Evolutionary conservation across 2,797 vertebrate genomes (phyloP), one percentile per base, ranked within the genome.

Genomic region (Zenarchopterus dispar): DNA sequence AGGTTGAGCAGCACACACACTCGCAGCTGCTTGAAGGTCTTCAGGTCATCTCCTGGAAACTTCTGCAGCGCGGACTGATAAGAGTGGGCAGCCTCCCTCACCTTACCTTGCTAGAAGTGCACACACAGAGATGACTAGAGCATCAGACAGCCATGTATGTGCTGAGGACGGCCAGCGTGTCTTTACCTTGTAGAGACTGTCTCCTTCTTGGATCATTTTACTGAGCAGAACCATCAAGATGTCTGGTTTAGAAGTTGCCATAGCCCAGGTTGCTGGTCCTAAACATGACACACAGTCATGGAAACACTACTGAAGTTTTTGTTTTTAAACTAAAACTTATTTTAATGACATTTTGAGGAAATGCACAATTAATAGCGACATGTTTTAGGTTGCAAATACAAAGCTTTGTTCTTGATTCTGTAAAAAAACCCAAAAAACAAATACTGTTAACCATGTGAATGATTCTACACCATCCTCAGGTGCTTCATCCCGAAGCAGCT

Each of bases 251-350:
- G 97, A 99, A 75, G 97, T 99, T 54, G 97, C 97, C 97, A 99
- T 99, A 88, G 97, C 97, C 97, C 97, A 99, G 3, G 97, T 98
- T 44, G 97, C 97, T 85, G 97, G 97, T 95, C 97, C 97, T 98
- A 28, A 50, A 75, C 36, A 69, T 28, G 16, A 15, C n/a, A 39
- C 13, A 80, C 54, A 70, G 28, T 48, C 10, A 45, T 16, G 2
- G n/a, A 50, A 19, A 22, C 17, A 9, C 17, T 18, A 3, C 8
- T 46, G 3, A 15, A 39, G 36, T 13, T 39, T 13, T 4, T 11
- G 15, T 8, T 5, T 15, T 39, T 36, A 36, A 10, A 26, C 24
- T 6, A 26, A 26, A 26, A 28, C 28, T 28, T 3, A 6, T 28
- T 28, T 28, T 8, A 28, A 28, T 28, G 28, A 28, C 28, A 28